A percentile compares a stretch with the other conserved stretches of the same genome.
These are phyloP conservation scores for Pogonomyrmex californicus DNA, from an alignment of 1,140 invertebrate species.

Conservation along the genomic window DNA sequence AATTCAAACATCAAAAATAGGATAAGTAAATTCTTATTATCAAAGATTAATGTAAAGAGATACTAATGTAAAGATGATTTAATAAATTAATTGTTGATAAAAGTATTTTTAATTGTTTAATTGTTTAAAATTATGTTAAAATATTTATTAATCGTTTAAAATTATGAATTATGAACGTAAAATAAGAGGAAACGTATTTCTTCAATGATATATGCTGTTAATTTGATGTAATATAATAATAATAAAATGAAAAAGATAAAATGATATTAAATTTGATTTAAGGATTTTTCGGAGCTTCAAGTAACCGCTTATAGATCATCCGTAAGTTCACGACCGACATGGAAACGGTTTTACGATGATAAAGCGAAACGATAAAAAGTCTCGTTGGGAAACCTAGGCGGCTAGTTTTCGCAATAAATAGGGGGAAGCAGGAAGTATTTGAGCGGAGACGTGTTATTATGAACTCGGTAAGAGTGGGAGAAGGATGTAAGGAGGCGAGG, in stretches of 20 bases:
- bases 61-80: not conserved
- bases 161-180: not conserved
- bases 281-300: not conserved
- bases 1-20: not conserved
- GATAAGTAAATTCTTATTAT: not conserved
- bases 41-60: not conserved
- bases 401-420: slow-evolving; percentile 48
- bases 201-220: not conserved
- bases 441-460: slow-evolving; percentile 42
- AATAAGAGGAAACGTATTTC: not conserved
- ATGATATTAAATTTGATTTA: not conserved
- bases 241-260: not conserved
- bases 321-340: not conserved
- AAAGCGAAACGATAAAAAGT: slow-evolving; percentile 1
- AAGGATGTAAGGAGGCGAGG: not conserved
- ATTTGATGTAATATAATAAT: not conserved
- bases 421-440: slow-evolving; percentile 35
- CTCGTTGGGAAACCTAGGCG: not conserved
- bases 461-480: slow-evolving; percentile 4
- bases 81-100: not conserved
- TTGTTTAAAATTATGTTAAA: not conserved
- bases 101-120: not conserved
- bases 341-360: not conserved
- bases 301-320: not conserved
- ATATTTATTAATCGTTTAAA: not conserved